Evolutionary conservation across 2,797 vertebrate genomes (phyloP).

Genomic region (Chaetodon trifasciatus): DNA sequence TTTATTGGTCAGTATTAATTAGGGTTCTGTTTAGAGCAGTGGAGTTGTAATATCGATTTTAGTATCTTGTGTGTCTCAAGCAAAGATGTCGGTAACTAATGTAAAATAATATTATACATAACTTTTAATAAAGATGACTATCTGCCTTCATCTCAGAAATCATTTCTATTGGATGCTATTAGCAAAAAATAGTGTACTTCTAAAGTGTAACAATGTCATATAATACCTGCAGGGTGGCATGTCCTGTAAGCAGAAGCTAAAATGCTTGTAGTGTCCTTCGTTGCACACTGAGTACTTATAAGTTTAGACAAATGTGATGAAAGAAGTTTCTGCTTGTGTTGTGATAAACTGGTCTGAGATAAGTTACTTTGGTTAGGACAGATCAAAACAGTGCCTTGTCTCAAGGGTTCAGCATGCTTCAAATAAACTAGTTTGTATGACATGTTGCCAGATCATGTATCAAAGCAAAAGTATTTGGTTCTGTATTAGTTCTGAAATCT

Average conservation of each 20-base stretch:
- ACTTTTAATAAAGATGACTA: neutral
- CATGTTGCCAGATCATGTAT: no score
- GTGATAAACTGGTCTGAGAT: neutral
- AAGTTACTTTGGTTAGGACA: no score
- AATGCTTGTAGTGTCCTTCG: neutral
- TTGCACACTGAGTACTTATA: neutral
- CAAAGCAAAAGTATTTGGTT: no score
- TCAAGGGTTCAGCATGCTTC: no score
- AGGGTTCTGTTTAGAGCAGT: conserved; percentile 5
- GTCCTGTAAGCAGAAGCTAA: no score
- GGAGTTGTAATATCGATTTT: conserved; percentile 10
- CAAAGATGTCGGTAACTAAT: neutral
- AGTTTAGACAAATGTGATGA: neutral
- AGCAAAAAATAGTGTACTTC: no score
- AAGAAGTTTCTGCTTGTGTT: neutral
- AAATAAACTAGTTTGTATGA: no score
- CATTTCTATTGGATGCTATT: no score
- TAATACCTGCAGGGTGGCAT: neutral
- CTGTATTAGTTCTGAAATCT: no score
- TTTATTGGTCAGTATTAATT: conserved; percentile 32
- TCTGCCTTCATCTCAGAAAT: neutral
- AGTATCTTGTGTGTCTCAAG: conserved; percentile 11
- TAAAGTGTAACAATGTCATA: neutral
- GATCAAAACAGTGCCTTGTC: no score
- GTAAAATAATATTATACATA: neutral